phyloP scores from a whole-genome alignment of 1,140 invertebrate species.

The Meteorus sp. region DNA sequence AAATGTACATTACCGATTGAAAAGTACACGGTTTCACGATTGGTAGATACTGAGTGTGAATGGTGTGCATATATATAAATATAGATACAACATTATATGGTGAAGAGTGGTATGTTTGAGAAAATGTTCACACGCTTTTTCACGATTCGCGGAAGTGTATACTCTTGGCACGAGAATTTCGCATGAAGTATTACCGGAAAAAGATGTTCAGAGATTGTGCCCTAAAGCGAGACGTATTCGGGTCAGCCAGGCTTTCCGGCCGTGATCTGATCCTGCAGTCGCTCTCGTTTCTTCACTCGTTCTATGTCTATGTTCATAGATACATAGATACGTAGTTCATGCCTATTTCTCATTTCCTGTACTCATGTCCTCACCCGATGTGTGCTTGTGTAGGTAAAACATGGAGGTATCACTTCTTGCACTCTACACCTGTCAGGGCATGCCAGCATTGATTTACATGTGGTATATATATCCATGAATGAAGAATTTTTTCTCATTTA shows the following conservation, averaged over 20 bases:
- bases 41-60: no score
- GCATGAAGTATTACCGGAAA: slow-evolving; percentile 47
- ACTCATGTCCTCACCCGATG: not conserved
- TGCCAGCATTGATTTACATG: no score
- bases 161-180: slow-evolving; percentile 38
- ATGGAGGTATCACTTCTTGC: not conserved
- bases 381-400: not conserved
- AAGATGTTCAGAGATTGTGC: slow-evolving; percentile 56
- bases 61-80: no score
- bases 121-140: not conserved
- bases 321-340: not conserved
- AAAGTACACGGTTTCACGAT: no score
- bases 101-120: not conserved
- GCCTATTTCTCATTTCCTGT: not conserved
- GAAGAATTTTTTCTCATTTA: no score
- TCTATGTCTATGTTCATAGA: not conserved
- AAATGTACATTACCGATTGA: not conserved
- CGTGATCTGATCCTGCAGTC: slow-evolving; percentile 21
- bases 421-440: slow-evolving; percentile 2
- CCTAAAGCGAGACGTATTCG: slow-evolving; percentile 35
- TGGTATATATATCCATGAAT: no score
- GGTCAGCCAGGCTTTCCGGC: slow-evolving; percentile 31
- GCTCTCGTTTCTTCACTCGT: not conserved
- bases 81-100: not conserved
- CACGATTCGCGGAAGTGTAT: not conserved